A percentile compares a stretch with the other conserved stretches of the same genome.
Evolutionary conservation across 2,113 vertebrate species (phyloP).

Genomic region (Cryptoleucopteryx plumbea): DNA sequence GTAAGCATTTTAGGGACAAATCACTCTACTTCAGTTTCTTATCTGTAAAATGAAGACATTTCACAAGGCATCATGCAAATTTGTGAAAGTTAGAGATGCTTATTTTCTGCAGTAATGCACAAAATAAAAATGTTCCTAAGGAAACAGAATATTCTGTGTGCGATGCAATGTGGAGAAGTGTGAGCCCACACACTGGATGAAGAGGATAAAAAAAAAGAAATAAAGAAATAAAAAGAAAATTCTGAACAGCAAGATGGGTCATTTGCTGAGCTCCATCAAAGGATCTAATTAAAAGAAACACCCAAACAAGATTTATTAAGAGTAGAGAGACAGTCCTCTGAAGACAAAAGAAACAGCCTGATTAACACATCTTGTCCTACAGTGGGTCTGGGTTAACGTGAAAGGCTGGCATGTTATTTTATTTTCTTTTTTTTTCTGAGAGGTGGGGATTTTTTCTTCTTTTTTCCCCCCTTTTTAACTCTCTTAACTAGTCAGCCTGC

Average conservation of each 20-base stretch:
- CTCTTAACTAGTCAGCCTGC: background rate
- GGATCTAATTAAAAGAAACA: background rate
- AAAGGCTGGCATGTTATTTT: background rate
- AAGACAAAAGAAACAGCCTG: background rate
- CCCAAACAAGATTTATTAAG: background rate
- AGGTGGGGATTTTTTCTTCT: background rate
- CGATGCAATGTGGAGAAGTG: fast-evolving
- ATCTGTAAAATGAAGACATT: background rate
- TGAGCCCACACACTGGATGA: background rate
- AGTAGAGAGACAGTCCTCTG: background rate
- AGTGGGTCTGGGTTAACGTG: background rate
- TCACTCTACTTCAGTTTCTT: background rate
- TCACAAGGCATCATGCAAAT: background rate
- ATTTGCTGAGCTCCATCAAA: background rate
- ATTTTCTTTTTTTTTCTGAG: background rate
- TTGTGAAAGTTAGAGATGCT: background rate
- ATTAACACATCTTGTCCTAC: background rate
- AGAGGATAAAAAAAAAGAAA: background rate
- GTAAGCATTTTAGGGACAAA: background rate
- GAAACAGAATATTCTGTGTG: background rate
- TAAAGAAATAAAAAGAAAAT: background rate
- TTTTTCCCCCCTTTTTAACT: background rate
- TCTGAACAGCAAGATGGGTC: background rate
- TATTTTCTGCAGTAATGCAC: background rate
- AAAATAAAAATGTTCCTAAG: background rate